Base-by-base conservation (phyloP, 1,140 invertebrate species). In the Hydropsyche tenuis region DNA sequence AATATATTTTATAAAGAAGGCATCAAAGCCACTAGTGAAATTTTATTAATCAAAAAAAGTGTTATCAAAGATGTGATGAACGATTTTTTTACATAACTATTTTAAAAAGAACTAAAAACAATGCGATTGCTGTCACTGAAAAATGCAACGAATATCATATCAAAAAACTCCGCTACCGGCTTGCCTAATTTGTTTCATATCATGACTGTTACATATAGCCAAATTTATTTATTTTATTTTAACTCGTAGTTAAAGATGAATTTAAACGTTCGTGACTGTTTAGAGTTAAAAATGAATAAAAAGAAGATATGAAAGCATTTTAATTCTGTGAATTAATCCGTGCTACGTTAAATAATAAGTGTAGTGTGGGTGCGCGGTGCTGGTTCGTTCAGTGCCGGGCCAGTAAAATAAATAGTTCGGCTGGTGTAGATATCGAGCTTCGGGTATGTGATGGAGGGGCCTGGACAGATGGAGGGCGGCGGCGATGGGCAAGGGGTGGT, bases 141-240 rank as follows among this genome's bases (percentile, higher is more conserved):
- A 73, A 27, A 63, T 69, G 74, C 74, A 75, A 75, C 70, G 70
- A 75, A 75, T 73, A 73, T 53, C 74, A 75, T 75, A 75, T 75
- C 74, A 75, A 63, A 45, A 27, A 16, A 64, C 56, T 56, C 23
- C 45, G 62, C 43, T 72, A 20, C 63, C 45, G n/a, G 23, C n/a
- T 25, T 16, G 60, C 23, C 60, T 14, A 22, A 46, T 14, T 25
- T 27, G 37, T 64, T 65, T 66, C 74, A 75, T 75, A 75, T 75
- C 74, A 75, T 68, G 23, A 68, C 22, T 27, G 43, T 48, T 68
- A 42, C 12, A 60, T 14, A 22, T 60, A 60, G 20, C 56, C 56
- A 25, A 60, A 60, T 25, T 22, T 23, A 60, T 60, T 60, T 60
- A 60, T 60, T 60, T 60, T 25, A 23, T 60, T 60, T 60, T 18